Evolutionary conservation across 2,888 invertebrate genomes (phyloP).

Genomic region (Coleophora deauratella): DNA sequence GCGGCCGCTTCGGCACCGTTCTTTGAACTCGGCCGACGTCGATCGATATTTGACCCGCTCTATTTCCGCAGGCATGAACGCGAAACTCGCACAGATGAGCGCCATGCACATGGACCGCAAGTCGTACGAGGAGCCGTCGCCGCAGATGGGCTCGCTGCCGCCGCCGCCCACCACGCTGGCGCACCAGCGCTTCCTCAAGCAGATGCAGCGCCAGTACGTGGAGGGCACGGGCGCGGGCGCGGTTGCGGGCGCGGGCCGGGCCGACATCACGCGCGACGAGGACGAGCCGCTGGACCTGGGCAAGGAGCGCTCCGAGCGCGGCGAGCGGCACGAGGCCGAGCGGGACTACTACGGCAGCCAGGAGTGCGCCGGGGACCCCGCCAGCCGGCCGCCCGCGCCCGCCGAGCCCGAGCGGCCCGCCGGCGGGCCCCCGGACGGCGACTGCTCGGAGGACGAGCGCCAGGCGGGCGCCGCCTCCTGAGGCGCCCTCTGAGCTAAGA

Average conservation of each 20-base stretch:
- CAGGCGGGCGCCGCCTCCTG: conserved; percentile 51
- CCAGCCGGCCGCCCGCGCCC: conserved; percentile 60
- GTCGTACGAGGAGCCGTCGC: conserved; percentile 74
- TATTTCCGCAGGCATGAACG: conserved; percentile 77
- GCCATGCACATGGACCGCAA: conserved; percentile 71
- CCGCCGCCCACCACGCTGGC: conserved; percentile 65
- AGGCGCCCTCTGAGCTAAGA: conserved; percentile 43
- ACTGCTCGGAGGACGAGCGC: conserved; percentile 64
- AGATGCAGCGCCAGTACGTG: conserved; percentile 76
- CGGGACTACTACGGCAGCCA: conserved; percentile 45
- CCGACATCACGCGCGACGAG: conserved; percentile 69
- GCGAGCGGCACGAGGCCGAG: conserved; percentile 49
- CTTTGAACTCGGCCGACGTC: no score
- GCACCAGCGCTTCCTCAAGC: conserved; percentile 77
- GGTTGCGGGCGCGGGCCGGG: conserved; percentile 70
- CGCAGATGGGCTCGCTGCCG: conserved; percentile 70
- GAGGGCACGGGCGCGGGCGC: conserved; percentile 71
- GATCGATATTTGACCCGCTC: no score
- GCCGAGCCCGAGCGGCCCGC: conserved; percentile 34
- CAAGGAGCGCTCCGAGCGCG: conserved; percentile 61
- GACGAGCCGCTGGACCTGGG: conserved; percentile 73
- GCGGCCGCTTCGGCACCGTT: neutral
- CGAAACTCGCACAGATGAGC: conserved; percentile 85
- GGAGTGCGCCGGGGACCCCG: conserved; percentile 48
- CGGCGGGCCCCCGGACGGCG: conserved; percentile 57